These are phyloP conservation scores for Camptogramma bilineatum DNA, from an alignment of 2,888 invertebrate species.

Conservation along the genomic window DNA sequence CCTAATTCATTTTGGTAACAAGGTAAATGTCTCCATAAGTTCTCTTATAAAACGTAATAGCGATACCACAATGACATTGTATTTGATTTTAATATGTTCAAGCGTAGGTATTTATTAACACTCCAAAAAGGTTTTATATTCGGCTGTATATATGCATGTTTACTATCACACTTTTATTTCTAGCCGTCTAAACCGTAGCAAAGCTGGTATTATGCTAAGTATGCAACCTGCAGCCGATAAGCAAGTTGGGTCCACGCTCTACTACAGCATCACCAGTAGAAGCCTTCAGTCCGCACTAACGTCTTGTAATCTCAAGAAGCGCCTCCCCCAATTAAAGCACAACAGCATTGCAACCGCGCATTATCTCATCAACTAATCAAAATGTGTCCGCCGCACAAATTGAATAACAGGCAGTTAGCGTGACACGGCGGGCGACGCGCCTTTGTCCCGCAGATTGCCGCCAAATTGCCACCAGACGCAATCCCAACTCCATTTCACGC, in stretches of 20 bases:
- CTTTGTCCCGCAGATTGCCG: conserved; percentile 81
- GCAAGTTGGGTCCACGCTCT: not conserved
- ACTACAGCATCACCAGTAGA: not conserved
- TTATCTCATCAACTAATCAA: conserved; percentile 77
- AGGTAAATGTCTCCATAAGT: not conserved
- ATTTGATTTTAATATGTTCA: too few relatives aligned
- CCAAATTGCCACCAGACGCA: conserved; percentile 79
- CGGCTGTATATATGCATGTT: too few relatives aligned
- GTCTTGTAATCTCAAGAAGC: conserved; percentile 16
- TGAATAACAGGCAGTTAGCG: conserved; percentile 81
- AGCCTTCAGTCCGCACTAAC: not conserved
- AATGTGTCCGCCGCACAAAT: conserved; percentile 79
- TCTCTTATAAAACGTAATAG: not conserved
- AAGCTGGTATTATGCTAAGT: too few relatives aligned
- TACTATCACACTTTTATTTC: too few relatives aligned
- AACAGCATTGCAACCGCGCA: conserved; percentile 59
- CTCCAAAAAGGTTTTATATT: too few relatives aligned
- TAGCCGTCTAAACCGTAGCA: too few relatives aligned
- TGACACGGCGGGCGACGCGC: conserved; percentile 58
- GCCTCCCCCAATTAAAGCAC: conserved; percentile 43
- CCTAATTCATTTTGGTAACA: not conserved
- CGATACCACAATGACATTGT: not conserved
- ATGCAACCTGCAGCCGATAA: not conserved
- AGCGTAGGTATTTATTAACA: too few relatives aligned
- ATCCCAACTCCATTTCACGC: conserved; percentile 76